A percentile compares a stretch with the other conserved stretches of the same genome.
phyloP scores from a whole-genome alignment of 92 coral and sea anemone species.

The Parazoanthus darwini region DNA sequence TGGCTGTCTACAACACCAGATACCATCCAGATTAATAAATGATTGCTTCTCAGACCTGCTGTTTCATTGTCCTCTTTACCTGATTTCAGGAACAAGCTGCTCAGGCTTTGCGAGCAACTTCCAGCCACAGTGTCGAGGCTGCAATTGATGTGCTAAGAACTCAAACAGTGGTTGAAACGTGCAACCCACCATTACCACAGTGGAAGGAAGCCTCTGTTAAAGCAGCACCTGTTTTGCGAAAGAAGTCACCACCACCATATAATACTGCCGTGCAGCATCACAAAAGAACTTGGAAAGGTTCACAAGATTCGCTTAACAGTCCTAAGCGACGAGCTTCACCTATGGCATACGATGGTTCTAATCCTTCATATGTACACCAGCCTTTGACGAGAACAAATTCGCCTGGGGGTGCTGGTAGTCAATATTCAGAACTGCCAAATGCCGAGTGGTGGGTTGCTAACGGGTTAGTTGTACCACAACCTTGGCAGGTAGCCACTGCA shows the following conservation, averaged over 20 bases:
- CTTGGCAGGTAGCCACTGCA: conserved; percentile 47
- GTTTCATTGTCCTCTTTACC: not conserved
- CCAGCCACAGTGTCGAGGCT: conserved; percentile 76
- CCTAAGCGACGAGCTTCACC: conserved; percentile 84
- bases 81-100: conserved; percentile 62
- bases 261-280: conserved; percentile 63
- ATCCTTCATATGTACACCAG: conserved; percentile 25
- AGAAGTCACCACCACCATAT: conserved; percentile 81
- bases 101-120: conserved; percentile 66
- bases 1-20: not conserved
- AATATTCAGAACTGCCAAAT: conserved; percentile 57
- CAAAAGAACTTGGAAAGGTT: conserved; percentile 78
- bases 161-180: conserved; percentile 43
- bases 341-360: conserved; percentile 52
- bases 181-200: conserved; percentile 42
- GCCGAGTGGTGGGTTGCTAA: conserved; percentile 78
- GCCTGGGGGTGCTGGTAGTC: conserved; percentile 20
- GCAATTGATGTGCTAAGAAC: conserved; percentile 63
- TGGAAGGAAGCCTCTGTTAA: conserved; percentile 43
- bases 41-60: not conserved
- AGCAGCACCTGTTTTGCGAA: conserved; percentile 41
- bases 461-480: conserved; percentile 50
- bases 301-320: conserved; percentile 71
- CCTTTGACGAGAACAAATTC: conserved; percentile 50
- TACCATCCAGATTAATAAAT: too few species aligned